Percentiles rank a stretch among this genome's conserved stretches.
phyloP scores from a whole-genome alignment of 2,113 vertebrate species.

The Candoia aspera region DNA sequence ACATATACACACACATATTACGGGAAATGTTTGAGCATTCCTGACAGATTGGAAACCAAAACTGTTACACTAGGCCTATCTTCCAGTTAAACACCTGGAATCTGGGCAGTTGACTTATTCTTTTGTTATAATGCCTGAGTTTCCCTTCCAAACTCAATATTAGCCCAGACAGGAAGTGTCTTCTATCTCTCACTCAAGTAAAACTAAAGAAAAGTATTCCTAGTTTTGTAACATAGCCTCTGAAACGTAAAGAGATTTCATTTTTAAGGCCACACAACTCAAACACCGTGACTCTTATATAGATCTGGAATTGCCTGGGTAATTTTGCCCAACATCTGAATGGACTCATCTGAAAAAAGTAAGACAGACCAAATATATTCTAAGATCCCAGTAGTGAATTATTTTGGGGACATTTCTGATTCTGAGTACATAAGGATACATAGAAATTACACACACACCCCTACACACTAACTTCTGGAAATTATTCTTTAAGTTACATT shows the following conservation, averaged over 20 bases:
- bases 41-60: background rate
- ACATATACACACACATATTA: background rate
- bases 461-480: background rate
- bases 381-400: background rate
- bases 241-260: background rate
- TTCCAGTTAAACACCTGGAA: background rate
- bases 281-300: background rate
- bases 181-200: background rate
- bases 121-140: background rate
- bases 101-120: background rate
- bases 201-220: background rate
- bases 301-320: background rate
- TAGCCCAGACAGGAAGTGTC: background rate
- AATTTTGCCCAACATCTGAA: background rate
- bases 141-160: background rate
- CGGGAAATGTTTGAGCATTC: background rate
- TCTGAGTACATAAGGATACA: background rate
- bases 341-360: background rate
- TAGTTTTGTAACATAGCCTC: background rate
- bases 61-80: background rate
- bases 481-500: background rate
- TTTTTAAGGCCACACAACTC: background rate
- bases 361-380: background rate
- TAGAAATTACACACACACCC: background rate
- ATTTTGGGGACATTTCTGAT: background rate